Evolutionary conservation across 1,140 invertebrate species (phyloP).

Genomic region (Tribolium madens): DNA sequence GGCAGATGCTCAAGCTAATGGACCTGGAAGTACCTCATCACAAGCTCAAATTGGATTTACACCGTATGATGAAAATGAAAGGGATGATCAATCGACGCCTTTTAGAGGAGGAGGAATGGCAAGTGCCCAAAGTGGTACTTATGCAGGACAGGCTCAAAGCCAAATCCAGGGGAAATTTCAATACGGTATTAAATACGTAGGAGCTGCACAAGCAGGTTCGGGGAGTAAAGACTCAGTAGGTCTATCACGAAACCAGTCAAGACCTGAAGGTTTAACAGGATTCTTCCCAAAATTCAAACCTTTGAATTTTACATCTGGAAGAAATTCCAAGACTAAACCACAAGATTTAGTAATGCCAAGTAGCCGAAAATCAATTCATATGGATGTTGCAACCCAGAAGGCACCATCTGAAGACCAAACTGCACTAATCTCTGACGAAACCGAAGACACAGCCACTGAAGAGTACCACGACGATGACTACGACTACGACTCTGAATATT

Average conservation of each 20-base stretch:
- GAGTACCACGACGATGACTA: conserved; percentile 62
- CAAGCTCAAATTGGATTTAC: conserved; percentile 89
- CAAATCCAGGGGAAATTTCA: conserved; percentile 82
- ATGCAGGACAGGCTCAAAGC: conserved; percentile 81
- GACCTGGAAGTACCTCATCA: conserved; percentile 84
- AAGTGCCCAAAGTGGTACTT: conserved; percentile 79
- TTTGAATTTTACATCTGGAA: conserved; percentile 47
- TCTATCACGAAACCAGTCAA: conserved; percentile 58
- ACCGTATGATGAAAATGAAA: conserved; percentile 74
- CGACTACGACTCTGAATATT: conserved; percentile 68
- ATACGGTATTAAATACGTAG: conserved; percentile 83
- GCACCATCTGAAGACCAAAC: background rate
- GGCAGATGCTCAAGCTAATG: conserved; percentile 85
- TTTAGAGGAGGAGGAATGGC: conserved; percentile 81
- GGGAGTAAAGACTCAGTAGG: conserved; percentile 69
- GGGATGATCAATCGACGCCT: conserved; percentile 67
- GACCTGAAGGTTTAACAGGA: background rate
- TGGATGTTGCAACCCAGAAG: background rate
- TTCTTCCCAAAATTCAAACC: conserved; percentile 50
- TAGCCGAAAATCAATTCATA: background rate
- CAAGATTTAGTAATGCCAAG: background rate
- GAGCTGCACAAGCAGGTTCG: conserved; percentile 83
- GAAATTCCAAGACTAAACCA: background rate
- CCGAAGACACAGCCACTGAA: background rate
- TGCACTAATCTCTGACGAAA: background rate